Base-by-base conservation (phyloP, 2,797 vertebrate species). In the Lacerta agilis region DNA sequence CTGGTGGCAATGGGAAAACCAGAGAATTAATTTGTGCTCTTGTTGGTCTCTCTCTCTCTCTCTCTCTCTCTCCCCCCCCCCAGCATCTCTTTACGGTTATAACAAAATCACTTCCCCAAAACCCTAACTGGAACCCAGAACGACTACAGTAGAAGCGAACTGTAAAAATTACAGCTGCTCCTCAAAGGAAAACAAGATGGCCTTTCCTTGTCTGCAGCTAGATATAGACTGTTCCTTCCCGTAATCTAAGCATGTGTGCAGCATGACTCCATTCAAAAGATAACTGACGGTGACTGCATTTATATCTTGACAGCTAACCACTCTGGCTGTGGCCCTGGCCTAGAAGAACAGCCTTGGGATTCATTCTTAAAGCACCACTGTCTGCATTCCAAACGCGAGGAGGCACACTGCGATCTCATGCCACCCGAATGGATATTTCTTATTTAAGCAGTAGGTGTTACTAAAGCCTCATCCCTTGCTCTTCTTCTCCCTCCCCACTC, bases 51-150 rank as follows among this genome's bases (percentile, higher is more conserved):
- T 78, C 71, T 67, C 23, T 10, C 0, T 11, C 3, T 25, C 29
- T 72, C 3, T 78, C 71, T 67, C 23, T 10, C 0, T 11, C 3
- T 1, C 27, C 18, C 18, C 0, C 11, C 3, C 3, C 27, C 18
- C 18, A 75, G 69, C 49, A 2, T 66, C 29, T 72, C 55, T 75
- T 45, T 36, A 43, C 11, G 2, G 3, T 45, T 64, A 27, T 11
- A 72, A 58, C 10, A 71, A 33, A 58, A 3, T 80, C 17, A 36
- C 18, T 71, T 27, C 25, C 9, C 4, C 36, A 8, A 83, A 81
- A 33, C 2, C 27, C 49, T 9, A 61, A 73, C 36, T 49, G n/a
- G 5, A 75, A 36, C 8, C 25, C 55, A 88, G n/a, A 79, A 0
- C 29, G 36, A 67, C 0, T 38, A 18, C 0, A 85, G 71, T 73